Conservation (phyloP, 2,797 vertebrate species). For the Phylloscopus collybita region DNA sequence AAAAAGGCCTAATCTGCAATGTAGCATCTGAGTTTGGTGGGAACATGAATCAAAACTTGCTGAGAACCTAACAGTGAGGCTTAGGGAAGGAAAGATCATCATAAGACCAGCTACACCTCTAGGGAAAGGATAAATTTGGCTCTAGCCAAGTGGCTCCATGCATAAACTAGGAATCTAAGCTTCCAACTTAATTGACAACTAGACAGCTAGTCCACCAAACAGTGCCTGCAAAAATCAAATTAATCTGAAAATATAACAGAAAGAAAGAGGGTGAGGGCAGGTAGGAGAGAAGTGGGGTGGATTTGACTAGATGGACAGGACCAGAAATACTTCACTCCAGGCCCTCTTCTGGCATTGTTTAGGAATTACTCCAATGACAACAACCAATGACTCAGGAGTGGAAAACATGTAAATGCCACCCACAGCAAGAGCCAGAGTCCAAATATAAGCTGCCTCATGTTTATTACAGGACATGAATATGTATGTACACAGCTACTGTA, state of each 20-base stretch:
- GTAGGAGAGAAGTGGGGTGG: background rate
- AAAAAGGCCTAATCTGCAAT: background rate
- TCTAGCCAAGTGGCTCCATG: background rate
- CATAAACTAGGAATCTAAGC: background rate
- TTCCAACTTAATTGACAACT: background rate
- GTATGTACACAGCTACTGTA: background rate
- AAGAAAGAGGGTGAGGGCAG: background rate
- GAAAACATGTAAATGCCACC: background rate
- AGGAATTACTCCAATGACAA: background rate
- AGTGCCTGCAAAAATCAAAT: background rate
- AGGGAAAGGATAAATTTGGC: background rate
- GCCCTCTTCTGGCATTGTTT: background rate
- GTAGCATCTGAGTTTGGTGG: background rate
- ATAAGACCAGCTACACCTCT: background rate
- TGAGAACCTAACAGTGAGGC: background rate
- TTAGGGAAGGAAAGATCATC: background rate
- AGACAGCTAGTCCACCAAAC: background rate
- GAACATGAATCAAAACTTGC: background rate
- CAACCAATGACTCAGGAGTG: background rate
- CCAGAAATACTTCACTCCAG: background rate
- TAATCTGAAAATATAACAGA: background rate
- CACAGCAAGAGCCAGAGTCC: background rate
- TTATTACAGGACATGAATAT: background rate
- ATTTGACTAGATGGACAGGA: background rate
- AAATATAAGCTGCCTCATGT: background rate